These are phyloP conservation scores for Drosophila vallismaia DNA, from an alignment of 2,888 invertebrate species.

Conservation along the genomic window DNA sequence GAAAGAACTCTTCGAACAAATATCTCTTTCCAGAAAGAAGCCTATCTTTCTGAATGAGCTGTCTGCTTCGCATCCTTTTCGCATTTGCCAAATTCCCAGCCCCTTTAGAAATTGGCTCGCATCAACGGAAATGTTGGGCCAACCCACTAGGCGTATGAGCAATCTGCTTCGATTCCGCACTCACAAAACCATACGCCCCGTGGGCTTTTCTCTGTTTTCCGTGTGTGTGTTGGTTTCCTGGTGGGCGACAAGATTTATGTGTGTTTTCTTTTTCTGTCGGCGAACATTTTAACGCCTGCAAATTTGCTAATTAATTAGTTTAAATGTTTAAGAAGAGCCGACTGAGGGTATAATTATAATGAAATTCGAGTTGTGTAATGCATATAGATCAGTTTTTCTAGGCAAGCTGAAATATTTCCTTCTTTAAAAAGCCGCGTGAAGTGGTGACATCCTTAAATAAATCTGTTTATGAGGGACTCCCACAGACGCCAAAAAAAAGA, in stretches of 20 bases:
- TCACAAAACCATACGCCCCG: constrained; percentile 58
- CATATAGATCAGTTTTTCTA: constrained; percentile 26
- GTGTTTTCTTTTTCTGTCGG: constrained; percentile 66
- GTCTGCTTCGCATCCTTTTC: constrained; percentile 4
- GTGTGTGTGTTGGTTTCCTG: constrained; percentile 49
- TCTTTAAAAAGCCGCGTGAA: neutral
- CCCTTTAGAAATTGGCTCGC: constrained; percentile 14
- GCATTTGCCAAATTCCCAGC: constrained; percentile 10
- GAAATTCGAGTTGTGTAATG: constrained; percentile 19
- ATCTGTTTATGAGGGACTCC: constrained; percentile 66
- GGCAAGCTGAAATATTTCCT: neutral
- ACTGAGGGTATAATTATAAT: constrained; percentile 11
- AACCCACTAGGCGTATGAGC: constrained; percentile 60
- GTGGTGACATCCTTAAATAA: constrained; percentile 46
- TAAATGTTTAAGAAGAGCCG: constrained; percentile 38
- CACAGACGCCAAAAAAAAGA: constrained; percentile 10
- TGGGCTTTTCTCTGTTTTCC: constrained; percentile 16
- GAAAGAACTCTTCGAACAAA: too few species aligned
- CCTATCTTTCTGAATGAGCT: neutral
- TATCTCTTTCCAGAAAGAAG: neutral
- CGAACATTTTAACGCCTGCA: constrained; percentile 73
- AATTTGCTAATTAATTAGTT: constrained; percentile 77
- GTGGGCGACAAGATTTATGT: constrained; percentile 73
- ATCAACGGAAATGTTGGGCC: constrained; percentile 45
- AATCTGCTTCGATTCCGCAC: constrained; percentile 43